Conservation (phyloP, 2,113 vertebrate species). For the Colaptes auratus region DNA sequence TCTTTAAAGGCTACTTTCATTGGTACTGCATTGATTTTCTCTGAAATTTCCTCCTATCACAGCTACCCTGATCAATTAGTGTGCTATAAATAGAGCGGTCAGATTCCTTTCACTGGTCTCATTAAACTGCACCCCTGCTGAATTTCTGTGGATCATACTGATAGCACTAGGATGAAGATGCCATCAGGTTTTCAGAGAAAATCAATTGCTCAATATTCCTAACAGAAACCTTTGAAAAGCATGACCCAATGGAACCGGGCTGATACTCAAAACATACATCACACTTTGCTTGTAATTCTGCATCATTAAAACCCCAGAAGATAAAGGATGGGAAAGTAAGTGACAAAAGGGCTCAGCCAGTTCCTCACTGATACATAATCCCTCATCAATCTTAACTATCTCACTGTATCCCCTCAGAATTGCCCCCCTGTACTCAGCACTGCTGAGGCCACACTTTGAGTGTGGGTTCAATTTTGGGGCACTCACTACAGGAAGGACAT, state of each 20-base stretch:
- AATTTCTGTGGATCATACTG: constrained; percentile 20
- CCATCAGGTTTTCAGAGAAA: constrained; percentile 20
- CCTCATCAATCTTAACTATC: background rate
- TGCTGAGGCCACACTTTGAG: too few relatives aligned
- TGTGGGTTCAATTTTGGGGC: too few relatives aligned
- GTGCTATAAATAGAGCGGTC: constrained; percentile 51
- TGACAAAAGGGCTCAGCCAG: background rate
- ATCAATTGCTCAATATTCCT: constrained; percentile 45
- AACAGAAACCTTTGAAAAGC: constrained; percentile 32
- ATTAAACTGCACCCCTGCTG: constrained; percentile 55
- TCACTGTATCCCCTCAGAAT: background rate
- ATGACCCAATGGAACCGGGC: background rate
- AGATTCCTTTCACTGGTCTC: constrained; percentile 47
- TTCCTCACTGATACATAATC: background rate
- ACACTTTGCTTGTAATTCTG: background rate
- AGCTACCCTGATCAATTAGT: constrained; percentile 69
- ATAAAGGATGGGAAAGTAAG: background rate
- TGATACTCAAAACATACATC: background rate
- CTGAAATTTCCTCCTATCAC: constrained; percentile 53
- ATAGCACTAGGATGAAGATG: background rate
- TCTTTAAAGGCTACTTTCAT: constrained; percentile 47
- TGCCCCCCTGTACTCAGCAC: too few relatives aligned
- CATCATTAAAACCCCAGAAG: background rate
- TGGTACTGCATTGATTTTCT: constrained; percentile 70
- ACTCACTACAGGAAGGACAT: too few relatives aligned